Base-by-base conservation (phyloP, 2,888 invertebrate species). In the Trichogramma evanescens region DNA sequence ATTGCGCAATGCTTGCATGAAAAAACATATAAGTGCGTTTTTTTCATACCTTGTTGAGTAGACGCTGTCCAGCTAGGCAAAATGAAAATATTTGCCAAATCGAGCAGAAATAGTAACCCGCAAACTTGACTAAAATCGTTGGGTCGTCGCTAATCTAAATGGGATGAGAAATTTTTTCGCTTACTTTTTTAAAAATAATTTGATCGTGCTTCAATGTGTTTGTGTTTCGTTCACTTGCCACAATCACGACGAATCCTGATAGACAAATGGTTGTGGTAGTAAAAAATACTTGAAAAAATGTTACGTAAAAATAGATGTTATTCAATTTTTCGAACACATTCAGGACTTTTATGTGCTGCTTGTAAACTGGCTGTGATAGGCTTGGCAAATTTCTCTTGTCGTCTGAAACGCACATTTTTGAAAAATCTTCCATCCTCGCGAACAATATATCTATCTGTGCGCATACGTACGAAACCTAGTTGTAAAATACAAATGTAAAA, bases 11-110 rank as follows among this genome's bases (percentile, higher is more conserved):
- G 5, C 26, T 45, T 26, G 7, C 38, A 39, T n/a, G 43, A 5
- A 2, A 38, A 6, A 4, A 9, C 26, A 13, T 5, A 42, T 9
- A 7, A 5, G 38, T 9, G 26, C 10, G 8, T 9, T 4, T 49
- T 42, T 13, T 50, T 4, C 13, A 38, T 49, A 59, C 59, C 45
- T 59, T 53, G 7, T 50, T 43, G 4, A 43, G 6, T n/a, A 63
- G 51, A 54, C 54, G 50, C 45, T 63, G 51, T 10, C 63, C 63
- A 46, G 45, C 53, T 8, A 50, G 59, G 39, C 45, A 61, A 58
- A 43, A 42, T 43, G 59, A 45, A 54, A 54, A 58, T 5, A 49
- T 54, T 48, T 50, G 58, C 50, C 45, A 52, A 6, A 49, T 3
- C n/a, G 60, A 43, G 5, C 49, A 7, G 1, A 56, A 9, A 44